Evolutionary conservation across 1,140 invertebrate genomes (phyloP), one percentile per base, ranked within the genome.

Genomic region (Pogonus chalceus): DNA sequence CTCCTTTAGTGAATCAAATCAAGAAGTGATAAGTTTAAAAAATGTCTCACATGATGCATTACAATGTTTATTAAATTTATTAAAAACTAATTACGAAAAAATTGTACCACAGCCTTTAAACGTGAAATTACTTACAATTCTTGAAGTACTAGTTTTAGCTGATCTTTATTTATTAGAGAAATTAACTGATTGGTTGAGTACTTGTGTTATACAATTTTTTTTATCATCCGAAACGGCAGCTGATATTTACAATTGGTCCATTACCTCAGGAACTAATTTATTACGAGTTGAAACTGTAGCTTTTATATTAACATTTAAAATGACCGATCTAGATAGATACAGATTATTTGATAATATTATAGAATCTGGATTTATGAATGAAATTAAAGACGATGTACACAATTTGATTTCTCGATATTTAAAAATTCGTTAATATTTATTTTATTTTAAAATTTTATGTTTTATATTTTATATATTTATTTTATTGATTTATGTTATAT

Each of bases 101-200:
- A 60, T 57, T 53, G 65, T 70, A 23, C 37, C 37, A 55, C 72
- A 3, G 60, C 69, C 60, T 58, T 67, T 21, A 49, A 72, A 66
- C 53, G 58, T 73, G 43, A 60, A 78, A 26, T 61, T 84, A 23
- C 72, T 76, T 48, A 78, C 76, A 0, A 64, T 80, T 20, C 65
- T 85, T n/a, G 83, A 86, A 60, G 76, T 83, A 1, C 73, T 83
- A n/a, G 59, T 79, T 2, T 60, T 84, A 9, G 75, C 81, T 1
- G 82, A 85, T 62, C 76, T 79, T 56, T 85, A 78, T 62, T 69
- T 85, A 18, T 77, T 85, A 65, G 65, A 74, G 2, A 77, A 77
- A 22, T 58, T 84, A 2, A 76, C 76, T 35, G 69, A 76, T 4
- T 59, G 69, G 26, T 62, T 85, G 1, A 76, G 73, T 23, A 69